Evolutionary conservation across 92 coral and sea anemone species (phyloP).

Genomic region (Porites evermanni): DNA sequence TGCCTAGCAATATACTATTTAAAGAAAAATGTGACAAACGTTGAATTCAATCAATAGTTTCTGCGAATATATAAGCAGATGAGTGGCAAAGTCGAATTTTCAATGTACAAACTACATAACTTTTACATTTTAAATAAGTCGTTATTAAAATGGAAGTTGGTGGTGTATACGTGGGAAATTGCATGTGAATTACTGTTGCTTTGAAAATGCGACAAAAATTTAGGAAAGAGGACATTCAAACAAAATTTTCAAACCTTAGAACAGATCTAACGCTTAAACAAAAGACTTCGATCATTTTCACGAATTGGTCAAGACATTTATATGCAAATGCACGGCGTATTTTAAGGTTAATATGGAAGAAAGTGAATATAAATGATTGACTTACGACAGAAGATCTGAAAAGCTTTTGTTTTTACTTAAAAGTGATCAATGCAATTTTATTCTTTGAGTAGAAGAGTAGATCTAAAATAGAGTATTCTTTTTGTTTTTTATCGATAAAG

Average conservation of each 20-base stretch:
- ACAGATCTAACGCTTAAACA: conserved; percentile 22
- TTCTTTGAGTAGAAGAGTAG: conserved; percentile 8
- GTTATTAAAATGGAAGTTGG: neutral
- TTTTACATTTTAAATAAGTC: no score
- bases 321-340: conserved; percentile 22
- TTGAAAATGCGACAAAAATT: neutral
- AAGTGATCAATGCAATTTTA: neutral
- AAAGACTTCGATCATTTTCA: conserved; percentile 6
- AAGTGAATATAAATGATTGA: conserved; percentile 1
- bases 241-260: neutral
- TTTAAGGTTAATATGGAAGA: neutral
- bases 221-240: conserved; percentile 4
- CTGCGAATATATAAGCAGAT: no score
- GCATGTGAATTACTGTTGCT: neutral
- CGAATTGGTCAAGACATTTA: conserved; percentile 7
- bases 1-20: no score
- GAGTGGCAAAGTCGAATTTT: no score
- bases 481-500: conserved; percentile 9
- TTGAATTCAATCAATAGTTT: no score
- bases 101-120: no score
- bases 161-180: neutral
- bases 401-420: neutral
- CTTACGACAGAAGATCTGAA: neutral
- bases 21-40: no score
- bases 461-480: conserved; percentile 4